Percentiles rank a stretch among this genome's conserved stretches.
These are phyloP conservation scores for Stenotaenia linearis DNA, from an alignment of 2,888 invertebrate species.

Conservation along the genomic window DNA sequence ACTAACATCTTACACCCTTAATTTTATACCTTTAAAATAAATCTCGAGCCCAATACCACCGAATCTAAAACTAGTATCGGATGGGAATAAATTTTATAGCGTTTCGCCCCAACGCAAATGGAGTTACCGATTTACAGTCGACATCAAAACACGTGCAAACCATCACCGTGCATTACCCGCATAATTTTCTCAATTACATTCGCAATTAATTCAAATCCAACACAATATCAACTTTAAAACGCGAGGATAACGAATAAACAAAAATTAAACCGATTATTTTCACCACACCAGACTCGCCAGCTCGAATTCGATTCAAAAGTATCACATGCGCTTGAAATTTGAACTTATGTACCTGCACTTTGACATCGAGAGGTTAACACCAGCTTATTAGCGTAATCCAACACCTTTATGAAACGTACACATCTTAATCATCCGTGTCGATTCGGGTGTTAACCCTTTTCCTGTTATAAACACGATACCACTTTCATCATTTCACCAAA, in stretches of 20 bases:
- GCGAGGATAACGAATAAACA: background rate
- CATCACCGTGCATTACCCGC: background rate
- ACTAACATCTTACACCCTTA: background rate
- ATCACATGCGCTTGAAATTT: background rate
- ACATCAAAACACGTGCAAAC: background rate
- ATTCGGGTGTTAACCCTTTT: background rate
- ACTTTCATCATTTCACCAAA: background rate
- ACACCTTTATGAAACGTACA: background rate
- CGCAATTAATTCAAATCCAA: background rate
- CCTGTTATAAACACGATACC: background rate
- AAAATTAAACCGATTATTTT: background rate
- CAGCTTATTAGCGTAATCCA: background rate
- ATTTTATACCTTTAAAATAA: background rate
- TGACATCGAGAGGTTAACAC: background rate
- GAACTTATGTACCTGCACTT: slow-evolving; percentile 6
- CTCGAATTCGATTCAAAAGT: background rate
- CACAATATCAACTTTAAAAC: background rate
- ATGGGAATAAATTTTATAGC: background rate
- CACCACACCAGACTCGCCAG: background rate
- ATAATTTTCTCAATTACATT: background rate
- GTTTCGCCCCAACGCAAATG: background rate
- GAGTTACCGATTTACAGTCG: background rate
- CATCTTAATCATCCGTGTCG: slow-evolving; percentile 1
- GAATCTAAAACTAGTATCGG: background rate
- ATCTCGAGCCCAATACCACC: background rate